phyloP scores from a whole-genome alignment of 2,888 invertebrate genomes.

The Tolmerus cingulatus region DNA sequence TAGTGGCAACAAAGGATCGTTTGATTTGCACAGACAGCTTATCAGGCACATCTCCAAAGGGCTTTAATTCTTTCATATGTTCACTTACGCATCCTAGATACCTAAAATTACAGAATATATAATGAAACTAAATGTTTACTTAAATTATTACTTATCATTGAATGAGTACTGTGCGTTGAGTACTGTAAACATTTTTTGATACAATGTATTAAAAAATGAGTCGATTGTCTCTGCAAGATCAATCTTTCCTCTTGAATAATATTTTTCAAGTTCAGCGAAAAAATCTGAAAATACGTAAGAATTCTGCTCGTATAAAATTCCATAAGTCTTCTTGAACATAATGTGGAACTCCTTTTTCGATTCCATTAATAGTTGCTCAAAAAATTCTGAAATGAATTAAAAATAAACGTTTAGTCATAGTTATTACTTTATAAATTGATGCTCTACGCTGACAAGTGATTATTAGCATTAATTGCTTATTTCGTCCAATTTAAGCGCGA shows the following conservation, averaged over 20 bases:
- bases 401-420: background rate
- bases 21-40: conserved; percentile 90
- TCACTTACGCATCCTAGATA: conserved; percentile 88
- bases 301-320: conserved; percentile 93
- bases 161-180: conserved; percentile 92
- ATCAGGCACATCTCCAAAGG: conserved; percentile 93
- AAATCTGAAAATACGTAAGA: conserved; percentile 91
- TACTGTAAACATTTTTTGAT: conserved; percentile 95
- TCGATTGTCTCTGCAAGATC: conserved; percentile 89
- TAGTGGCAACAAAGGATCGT: conserved; percentile 92
- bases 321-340: conserved; percentile 96
- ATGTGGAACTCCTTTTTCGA: conserved; percentile 89
- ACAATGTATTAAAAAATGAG: conserved; percentile 89
- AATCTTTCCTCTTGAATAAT: conserved; percentile 85
- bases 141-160: conserved; percentile 77
- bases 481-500: background rate
- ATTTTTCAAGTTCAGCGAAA: conserved; percentile 87
- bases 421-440: background rate
- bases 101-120: conserved; percentile 61
- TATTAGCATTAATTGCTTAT: background rate
- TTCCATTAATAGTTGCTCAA: conserved; percentile 81
- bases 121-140: background rate
- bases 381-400: conserved; percentile 90
- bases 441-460: background rate
- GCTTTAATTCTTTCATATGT: conserved; percentile 91